Evolutionary conservation across 2,113 vertebrate genomes (phyloP), one percentile per base, ranked within the genome.

Genomic region (Hylia prasina): DNA sequence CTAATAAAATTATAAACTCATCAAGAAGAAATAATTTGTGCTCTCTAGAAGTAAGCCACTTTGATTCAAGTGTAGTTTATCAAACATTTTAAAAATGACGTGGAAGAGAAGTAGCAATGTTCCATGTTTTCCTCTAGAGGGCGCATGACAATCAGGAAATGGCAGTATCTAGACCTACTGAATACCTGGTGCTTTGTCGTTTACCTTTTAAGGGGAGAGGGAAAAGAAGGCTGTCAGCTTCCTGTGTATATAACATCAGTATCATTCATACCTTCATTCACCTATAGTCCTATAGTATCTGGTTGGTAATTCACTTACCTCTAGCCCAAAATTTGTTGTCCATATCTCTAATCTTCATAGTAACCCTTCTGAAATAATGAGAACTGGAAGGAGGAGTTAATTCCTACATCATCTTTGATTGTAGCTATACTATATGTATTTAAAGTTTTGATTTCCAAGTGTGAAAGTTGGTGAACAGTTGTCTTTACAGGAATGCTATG

Each of bases 71-170:
- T 44, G 47, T 16, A 39, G 15, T 77, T 88, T n/a, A 40, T 61
- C 27, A 45, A 70, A 64, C n/a, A 7, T 65, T 84, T 63, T 66
- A 10, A 54, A 64, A 91, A 44, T 50, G 7, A 92, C 56, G 40
- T 56, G 35, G 11, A 63, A 82, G 23, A 39, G 39, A 53, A 69
- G n/a, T 40, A 45, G 47, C 20, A 65, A 20, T 66, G 23, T 47
- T 89, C 37, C 39, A 12, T 72, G 3, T 24, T 85, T 91, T 79
- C 95, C 95, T 91, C 73, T 89, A 94, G 83, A 94, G 94, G 95
- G 95, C 95, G 94, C n/a, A 25, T 66, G 78, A 42, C 28, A 57
- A 35, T 75, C 81, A 93, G 28, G 64, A 95, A 96, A 90, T 0
- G 1, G 40, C 39, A 71, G 21, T 42, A 11, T 60, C 28, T 63